These are phyloP conservation scores for Dinoponera quadriceps DNA, from an alignment of 1,140 invertebrate genomes.

Conservation along the genomic window DNA sequence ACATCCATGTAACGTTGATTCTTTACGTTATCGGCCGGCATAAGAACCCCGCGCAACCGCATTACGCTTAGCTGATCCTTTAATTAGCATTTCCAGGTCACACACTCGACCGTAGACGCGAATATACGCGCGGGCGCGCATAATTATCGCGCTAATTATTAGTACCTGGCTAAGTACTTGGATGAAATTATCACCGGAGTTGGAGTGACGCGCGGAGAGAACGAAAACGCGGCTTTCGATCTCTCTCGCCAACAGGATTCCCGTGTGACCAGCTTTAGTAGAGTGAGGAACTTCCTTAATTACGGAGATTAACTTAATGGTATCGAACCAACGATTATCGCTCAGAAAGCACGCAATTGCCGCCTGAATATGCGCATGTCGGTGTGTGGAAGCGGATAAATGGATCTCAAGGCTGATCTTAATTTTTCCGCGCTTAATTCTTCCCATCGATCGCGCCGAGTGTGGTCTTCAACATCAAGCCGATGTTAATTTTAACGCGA, in stretches of 20 bases:
- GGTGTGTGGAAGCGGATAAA: conserved; percentile 7
- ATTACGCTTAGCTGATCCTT: conserved; percentile 58
- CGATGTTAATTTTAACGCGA: conserved; percentile 16
- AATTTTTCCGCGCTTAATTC: not conserved
- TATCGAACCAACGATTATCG: conserved; percentile 82
- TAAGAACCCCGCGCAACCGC: conserved; percentile 14
- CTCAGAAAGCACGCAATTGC: conserved; percentile 72
- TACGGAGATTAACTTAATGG: conserved; percentile 85
- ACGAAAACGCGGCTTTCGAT: conserved; percentile 60
- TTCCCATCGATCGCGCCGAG: not conserved
- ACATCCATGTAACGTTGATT: conserved; percentile 10
- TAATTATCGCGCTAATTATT: conserved; percentile 85
- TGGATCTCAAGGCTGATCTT: conserved; percentile 8
- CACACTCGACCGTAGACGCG: conserved; percentile 71
- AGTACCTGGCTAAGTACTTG: conserved; percentile 82
- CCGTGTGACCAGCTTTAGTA: conserved; percentile 80
- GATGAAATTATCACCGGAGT: conserved; percentile 82
- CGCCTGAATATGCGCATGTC: conserved; percentile 45
- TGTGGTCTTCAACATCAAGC: not conserved
- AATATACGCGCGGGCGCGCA: conserved; percentile 75
- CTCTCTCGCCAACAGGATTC: conserved; percentile 73
- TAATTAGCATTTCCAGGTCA: conserved; percentile 84
- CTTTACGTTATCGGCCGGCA: not conserved
- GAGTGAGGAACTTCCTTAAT: conserved; percentile 84
- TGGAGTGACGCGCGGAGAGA: conserved; percentile 33